A percentile compares a stretch with the other conserved stretches of the same genome.
Evolutionary conservation across 2,797 vertebrate species (phyloP).

Genomic region (Neosalanx taihuensis): DNA sequence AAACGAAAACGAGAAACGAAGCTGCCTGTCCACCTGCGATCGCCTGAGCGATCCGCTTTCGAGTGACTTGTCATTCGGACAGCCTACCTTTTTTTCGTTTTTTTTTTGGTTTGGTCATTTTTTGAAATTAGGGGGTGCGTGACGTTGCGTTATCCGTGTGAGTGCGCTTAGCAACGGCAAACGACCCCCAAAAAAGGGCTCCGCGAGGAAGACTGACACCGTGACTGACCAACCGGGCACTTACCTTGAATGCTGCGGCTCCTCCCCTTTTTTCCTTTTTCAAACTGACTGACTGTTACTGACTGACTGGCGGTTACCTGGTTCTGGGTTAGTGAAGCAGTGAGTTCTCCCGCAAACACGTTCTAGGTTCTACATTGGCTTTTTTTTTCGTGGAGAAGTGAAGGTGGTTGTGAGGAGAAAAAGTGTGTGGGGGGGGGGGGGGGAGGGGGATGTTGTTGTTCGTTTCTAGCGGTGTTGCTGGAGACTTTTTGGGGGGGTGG

Average conservation of each 20-base stretch:
- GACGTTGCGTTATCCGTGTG: conserved; percentile 65
- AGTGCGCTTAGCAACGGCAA: conserved; percentile 54
- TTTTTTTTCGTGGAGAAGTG: conserved; percentile 65
- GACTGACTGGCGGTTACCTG: conserved; percentile 76
- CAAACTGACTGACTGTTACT: conserved; percentile 78
- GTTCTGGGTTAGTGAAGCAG: conserved; percentile 73
- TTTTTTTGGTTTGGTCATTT: not conserved
- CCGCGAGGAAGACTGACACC: conserved; percentile 63
- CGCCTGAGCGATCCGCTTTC: conserved; percentile 45
- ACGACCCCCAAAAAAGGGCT: conserved; percentile 21
- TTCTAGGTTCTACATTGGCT: conserved; percentile 46
- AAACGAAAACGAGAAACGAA: conserved; percentile 56
- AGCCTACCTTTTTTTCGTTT: conserved; percentile 63
- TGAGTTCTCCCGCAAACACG: conserved; percentile 70
- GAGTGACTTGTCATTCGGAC: conserved; percentile 57
- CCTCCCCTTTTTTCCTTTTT: conserved; percentile 68
- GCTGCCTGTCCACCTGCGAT: conserved; percentile 36
- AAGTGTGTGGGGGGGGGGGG: conserved; percentile 36
- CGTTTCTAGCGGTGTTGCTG: conserved; percentile 55
- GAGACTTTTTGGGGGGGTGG: conserved; percentile 30
- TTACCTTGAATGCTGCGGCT: conserved; percentile 72
- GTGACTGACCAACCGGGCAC: conserved; percentile 71
- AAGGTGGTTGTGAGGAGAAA: conserved; percentile 61
- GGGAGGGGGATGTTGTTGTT: conserved; percentile 39
- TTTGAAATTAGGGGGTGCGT: conserved; percentile 54